Conservation (phyloP, 1,140 invertebrate species). For the Magallana ariakensis region DNA sequence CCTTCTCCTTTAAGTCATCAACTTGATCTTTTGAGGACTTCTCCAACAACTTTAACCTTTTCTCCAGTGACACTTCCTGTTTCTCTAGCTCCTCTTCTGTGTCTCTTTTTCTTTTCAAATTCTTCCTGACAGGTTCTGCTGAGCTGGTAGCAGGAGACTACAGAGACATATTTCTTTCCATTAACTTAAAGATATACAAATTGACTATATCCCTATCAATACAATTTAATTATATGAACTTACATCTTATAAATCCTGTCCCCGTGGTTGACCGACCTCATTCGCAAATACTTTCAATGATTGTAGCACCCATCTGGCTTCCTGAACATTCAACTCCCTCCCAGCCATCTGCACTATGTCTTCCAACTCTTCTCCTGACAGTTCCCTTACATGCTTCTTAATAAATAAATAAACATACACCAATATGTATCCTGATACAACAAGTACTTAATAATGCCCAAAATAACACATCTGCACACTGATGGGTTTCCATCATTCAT, state of each 20-base stretch:
- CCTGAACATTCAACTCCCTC: slow-evolving; percentile 9
- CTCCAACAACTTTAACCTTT: too few relatives aligned
- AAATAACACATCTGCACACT: too few relatives aligned
- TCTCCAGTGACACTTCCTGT: too few relatives aligned
- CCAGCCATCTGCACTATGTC: not conserved
- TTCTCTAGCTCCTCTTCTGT: too few relatives aligned
- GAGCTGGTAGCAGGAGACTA: too few relatives aligned
- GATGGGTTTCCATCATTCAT: too few relatives aligned
- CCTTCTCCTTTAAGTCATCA: slow-evolving; percentile 48
- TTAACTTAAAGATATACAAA: too few relatives aligned
- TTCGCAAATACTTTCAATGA: not conserved
- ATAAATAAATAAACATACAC: not conserved
- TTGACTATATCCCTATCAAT: too few relatives aligned
- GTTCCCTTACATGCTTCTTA: not conserved
- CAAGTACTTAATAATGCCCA: too few relatives aligned
- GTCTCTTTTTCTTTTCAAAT: too few relatives aligned
- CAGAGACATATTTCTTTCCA: too few relatives aligned
- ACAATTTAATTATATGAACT: not conserved
- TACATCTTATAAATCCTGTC: slow-evolving; percentile 14
- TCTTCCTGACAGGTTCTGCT: too few relatives aligned
- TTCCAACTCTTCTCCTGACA: not conserved
- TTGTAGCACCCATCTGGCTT: slow-evolving; percentile 46
- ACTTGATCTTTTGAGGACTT: not conserved
- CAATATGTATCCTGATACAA: not conserved
- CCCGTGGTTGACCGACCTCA: not conserved